Evolutionary conservation across 2,888 invertebrate species (phyloP).

Genomic region (Mythimna vitellina): DNA sequence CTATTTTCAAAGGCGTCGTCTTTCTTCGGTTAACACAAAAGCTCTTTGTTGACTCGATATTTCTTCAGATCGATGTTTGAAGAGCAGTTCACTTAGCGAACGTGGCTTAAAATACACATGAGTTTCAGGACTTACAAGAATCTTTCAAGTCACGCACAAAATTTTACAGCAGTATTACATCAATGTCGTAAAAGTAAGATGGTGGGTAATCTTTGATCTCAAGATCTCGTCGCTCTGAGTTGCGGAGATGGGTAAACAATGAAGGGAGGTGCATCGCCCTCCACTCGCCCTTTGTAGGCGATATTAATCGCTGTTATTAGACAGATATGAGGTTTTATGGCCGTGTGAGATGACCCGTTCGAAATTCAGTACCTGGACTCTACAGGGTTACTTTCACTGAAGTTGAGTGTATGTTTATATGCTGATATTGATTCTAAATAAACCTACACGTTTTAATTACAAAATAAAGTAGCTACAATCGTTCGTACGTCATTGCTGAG

Average conservation of each 20-base stretch:
- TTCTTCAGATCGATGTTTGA: constrained; percentile 39
- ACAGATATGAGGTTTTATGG: constrained; percentile 47
- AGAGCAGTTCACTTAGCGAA: constrained; percentile 51
- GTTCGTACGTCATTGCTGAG: not conserved
- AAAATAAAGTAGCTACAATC: no score
- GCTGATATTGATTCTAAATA: not conserved
- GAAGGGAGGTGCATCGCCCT: constrained; percentile 53
- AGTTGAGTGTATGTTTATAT: not conserved
- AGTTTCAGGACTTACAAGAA: constrained; percentile 57
- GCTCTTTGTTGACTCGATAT: constrained; percentile 39
- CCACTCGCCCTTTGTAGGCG: constrained; percentile 50
- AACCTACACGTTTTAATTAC: not conserved
- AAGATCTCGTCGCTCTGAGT: constrained; percentile 54
- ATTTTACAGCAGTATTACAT: constrained; percentile 74
- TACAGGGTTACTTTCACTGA: not conserved
- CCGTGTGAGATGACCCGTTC: not conserved
- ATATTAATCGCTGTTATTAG: constrained; percentile 54
- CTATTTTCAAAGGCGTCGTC: constrained; percentile 51
- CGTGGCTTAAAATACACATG: constrained; percentile 62
- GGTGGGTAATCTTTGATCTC: constrained; percentile 80
- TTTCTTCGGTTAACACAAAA: constrained; percentile 34
- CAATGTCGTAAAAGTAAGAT: constrained; percentile 79
- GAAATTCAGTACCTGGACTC: not conserved
- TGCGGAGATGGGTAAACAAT: constrained; percentile 70
- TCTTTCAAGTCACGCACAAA: constrained; percentile 63